Percentiles rank a stretch among this genome's conserved stretches.
Conservation (phyloP, 2,797 vertebrate species). For the Sparus aurata region DNA sequence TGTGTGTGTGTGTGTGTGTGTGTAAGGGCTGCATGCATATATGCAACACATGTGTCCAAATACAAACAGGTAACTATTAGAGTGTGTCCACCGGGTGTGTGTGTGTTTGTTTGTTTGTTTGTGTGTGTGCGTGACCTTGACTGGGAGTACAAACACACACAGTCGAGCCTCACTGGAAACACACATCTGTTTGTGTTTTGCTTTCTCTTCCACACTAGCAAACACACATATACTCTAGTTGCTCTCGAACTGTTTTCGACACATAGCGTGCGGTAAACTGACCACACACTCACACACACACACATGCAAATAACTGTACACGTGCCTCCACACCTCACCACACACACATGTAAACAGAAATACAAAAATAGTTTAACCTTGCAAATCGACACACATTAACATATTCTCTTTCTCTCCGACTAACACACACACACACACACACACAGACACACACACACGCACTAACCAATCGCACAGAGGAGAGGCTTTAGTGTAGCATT, state of each 20-base stretch:
- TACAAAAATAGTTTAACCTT: conserved; percentile 66
- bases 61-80: conserved; percentile 51
- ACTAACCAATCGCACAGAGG: conserved; percentile 22
- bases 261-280: conserved; percentile 27
- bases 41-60: conserved; percentile 60
- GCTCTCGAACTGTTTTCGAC: conserved; percentile 33
- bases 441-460: too few species aligned
- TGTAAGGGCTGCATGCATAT: conserved; percentile 47
- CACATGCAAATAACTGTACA: conserved; percentile 47
- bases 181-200: conserved; percentile 58
- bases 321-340: conserved; percentile 35
- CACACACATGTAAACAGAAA: conserved; percentile 57
- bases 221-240: conserved; percentile 40
- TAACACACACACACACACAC: conserved; percentile 17
- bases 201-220: conserved; percentile 38
- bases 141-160: conserved; percentile 51
- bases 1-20: conserved; percentile 33
- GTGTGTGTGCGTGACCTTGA: conserved; percentile 64
- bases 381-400: conserved; percentile 46
- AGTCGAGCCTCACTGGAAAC: conserved; percentile 50
- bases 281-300: conserved; percentile 31
- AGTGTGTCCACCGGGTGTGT: conserved; percentile 24
- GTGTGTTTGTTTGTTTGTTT: conserved; percentile 20
- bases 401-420: conserved; percentile 35
- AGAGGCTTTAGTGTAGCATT: conserved; percentile 54